Evolutionary conservation across 2,797 vertebrate genomes (phyloP).

Genomic region (Myripristis jacobus): DNA sequence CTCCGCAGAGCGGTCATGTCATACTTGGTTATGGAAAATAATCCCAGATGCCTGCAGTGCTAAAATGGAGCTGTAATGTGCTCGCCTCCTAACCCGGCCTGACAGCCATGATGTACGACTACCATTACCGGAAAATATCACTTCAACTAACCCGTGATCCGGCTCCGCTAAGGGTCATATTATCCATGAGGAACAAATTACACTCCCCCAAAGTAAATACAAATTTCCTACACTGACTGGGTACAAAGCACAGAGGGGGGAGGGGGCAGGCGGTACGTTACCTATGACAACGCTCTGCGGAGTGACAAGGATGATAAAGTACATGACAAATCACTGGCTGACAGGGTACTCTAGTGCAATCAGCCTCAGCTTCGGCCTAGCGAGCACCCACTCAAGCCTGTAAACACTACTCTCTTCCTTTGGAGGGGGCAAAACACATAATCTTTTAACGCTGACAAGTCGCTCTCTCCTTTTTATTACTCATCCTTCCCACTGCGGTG

Average conservation of each 20-base stretch:
- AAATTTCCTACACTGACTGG: conserved; percentile 96
- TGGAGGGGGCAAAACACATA: conserved; percentile 84
- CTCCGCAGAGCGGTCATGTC: conserved; percentile 98
- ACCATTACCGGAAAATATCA: conserved; percentile 99
- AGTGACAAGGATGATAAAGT: conserved; percentile 94
- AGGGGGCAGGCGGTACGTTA: conserved; percentile 80
- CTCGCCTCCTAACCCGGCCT: conserved; percentile 99
- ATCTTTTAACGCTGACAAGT: conserved; percentile 85
- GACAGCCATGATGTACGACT: conserved; percentile 99
- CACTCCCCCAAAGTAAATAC: conserved; percentile 99
- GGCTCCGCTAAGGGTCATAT: conserved; percentile 99
- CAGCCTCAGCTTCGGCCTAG: conserved; percentile 84
- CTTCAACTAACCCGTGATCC: conserved; percentile 99
- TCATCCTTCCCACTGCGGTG: conserved; percentile 75
- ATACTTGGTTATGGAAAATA: conserved; percentile 99
- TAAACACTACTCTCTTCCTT: conserved; percentile 87
- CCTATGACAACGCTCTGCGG: conserved; percentile 84
- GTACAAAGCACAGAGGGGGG: conserved; percentile 84
- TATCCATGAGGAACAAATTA: conserved; percentile 99
- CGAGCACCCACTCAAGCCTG: conserved; percentile 84
- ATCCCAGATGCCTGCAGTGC: conserved; percentile 99
- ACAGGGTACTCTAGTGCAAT: conserved; percentile 86
- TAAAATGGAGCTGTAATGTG: conserved; percentile 99
- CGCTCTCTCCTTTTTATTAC: conserved; percentile 84
- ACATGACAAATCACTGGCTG: conserved; percentile 90